Evolutionary conservation across 2,113 vertebrate genomes (phyloP).

Genomic region (Perccottus glenii): DNA sequence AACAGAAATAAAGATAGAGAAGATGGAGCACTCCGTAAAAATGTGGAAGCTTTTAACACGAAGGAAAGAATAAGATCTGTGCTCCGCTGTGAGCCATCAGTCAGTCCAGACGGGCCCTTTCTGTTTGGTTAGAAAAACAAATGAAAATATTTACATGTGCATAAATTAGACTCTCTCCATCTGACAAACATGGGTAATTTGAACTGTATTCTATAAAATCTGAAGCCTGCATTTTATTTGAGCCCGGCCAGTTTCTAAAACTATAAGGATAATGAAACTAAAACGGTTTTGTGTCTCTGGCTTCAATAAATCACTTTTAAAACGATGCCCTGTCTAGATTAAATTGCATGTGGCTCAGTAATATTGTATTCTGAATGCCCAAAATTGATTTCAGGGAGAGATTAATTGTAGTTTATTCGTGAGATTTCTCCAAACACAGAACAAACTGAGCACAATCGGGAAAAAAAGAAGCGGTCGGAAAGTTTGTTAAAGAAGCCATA

Average conservation of each 20-base stretch:
- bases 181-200: slow-evolving; percentile 8
- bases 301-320: neutral
- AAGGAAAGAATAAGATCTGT: slow-evolving; percentile 47
- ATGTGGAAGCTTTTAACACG: slow-evolving; percentile 53
- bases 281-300: neutral
- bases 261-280: neutral
- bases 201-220: slow-evolving; percentile 11
- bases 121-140: slow-evolving; percentile 35
- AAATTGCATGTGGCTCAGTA: neutral
- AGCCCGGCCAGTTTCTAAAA: slow-evolving; percentile 11
- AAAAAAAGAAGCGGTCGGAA: slow-evolving; percentile 34
- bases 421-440: slow-evolving; percentile 16
- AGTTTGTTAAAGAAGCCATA: slow-evolving; percentile 36
- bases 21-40: slow-evolving; percentile 40
- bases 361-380: neutral
- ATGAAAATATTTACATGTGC: slow-evolving; percentile 51
- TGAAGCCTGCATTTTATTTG: slow-evolving; percentile 12
- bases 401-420: neutral
- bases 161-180: slow-evolving; percentile 42
- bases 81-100: slow-evolving; percentile 54
- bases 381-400: too few species aligned
- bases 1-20: slow-evolving; percentile 64
- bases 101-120: slow-evolving; percentile 29
- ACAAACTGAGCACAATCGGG: slow-evolving; percentile 12
- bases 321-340: neutral